Percentiles rank a stretch among this genome's conserved stretches.
Evolutionary conservation across 1,140 invertebrate species (phyloP).

Genomic region (Drosophila sp.): DNA sequence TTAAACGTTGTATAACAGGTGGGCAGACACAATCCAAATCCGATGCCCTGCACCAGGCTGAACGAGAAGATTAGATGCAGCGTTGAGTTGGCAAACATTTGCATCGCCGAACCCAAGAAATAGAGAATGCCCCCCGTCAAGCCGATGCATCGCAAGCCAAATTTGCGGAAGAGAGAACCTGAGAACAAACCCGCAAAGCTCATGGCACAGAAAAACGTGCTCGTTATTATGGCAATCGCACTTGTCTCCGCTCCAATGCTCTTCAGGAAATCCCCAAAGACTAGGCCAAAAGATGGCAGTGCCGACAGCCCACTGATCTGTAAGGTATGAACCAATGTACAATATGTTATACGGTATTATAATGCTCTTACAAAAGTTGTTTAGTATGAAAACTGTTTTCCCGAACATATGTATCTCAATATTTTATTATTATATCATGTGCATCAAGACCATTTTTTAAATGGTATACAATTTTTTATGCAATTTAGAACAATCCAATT

Average conservation of each 20-base stretch:
- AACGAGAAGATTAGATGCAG: constrained; percentile 86
- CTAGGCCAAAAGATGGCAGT: constrained; percentile 87
- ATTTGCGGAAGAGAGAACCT: constrained; percentile 86
- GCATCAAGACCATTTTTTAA: too few relatives aligned
- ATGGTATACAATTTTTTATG: too few relatives aligned
- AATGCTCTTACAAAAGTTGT: background rate
- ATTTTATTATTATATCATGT: too few relatives aligned
- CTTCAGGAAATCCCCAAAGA: constrained; percentile 88
- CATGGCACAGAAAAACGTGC: constrained; percentile 87
- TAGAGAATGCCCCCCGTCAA: constrained; percentile 86
- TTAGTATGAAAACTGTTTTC: too few relatives aligned
- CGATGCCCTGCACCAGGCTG: constrained; percentile 86
- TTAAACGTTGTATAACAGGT: constrained; percentile 87
- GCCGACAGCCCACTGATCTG: constrained; percentile 86
- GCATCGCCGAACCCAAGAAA: constrained; percentile 85
- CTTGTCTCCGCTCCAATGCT: constrained; percentile 87
- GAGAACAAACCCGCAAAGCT: constrained; percentile 87
- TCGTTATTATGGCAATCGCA: constrained; percentile 87
- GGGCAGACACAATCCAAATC: constrained; percentile 87
- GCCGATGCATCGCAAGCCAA: constrained; percentile 86
- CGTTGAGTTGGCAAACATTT: constrained; percentile 86
- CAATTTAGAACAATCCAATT: too few relatives aligned
- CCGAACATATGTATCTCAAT: too few relatives aligned
- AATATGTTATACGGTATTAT: background rate
- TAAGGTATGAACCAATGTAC: background rate